phyloP scores from a whole-genome alignment of 2,113 vertebrate genomes.

The Phalacrocorax pelagicus region DNA sequence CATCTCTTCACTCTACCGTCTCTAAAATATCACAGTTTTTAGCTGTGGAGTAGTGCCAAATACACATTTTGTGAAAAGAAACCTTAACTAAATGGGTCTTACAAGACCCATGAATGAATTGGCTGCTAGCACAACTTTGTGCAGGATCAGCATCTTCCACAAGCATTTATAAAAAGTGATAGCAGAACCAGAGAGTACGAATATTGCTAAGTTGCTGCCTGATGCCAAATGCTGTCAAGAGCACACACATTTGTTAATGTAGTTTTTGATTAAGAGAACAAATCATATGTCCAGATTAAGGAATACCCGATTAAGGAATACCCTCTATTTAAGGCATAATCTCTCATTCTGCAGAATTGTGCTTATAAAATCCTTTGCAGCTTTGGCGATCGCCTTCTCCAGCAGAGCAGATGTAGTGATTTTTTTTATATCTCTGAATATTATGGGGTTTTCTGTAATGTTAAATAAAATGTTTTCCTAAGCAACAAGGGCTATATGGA shows the following conservation, averaged over 20 bases:
- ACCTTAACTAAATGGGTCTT: not conserved
- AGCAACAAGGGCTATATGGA: not conserved
- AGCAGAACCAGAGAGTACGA: not conserved
- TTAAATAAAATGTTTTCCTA: not conserved
- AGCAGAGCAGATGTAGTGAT: not conserved
- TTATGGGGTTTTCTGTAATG: not conserved
- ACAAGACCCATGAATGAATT: not conserved
- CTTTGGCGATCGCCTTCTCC: not conserved
- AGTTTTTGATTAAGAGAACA: not conserved
- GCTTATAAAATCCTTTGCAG: not conserved
- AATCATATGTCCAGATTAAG: not conserved
- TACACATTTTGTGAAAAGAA: not conserved
- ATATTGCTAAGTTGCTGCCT: not conserved
- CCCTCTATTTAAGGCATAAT: not conserved
- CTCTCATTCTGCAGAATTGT: not conserved
- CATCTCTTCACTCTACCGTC: not conserved
- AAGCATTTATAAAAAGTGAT: not conserved
- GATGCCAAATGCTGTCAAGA: not conserved
- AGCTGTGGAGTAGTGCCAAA: not conserved
- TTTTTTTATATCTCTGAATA: not conserved
- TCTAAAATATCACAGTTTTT: not conserved
- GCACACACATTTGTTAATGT: not conserved
- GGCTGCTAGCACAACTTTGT: not conserved
- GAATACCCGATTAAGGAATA: not conserved
- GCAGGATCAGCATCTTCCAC: slow-evolving; percentile 8